phyloP scores from a whole-genome alignment of 2,797 vertebrate genomes.

The Gallirallus australis region DNA sequence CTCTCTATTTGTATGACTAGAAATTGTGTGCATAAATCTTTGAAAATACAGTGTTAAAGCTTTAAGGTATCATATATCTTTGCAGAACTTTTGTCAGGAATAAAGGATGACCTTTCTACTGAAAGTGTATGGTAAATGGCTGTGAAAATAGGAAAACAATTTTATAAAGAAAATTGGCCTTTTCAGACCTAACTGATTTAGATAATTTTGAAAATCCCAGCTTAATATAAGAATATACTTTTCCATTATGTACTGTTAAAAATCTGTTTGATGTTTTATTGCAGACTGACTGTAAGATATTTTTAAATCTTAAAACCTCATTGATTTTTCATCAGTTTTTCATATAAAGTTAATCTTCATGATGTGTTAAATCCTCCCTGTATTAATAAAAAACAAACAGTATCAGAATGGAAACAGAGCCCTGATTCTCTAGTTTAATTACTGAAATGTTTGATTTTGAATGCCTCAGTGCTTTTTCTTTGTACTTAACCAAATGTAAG shows the following conservation, averaged over 20 bases:
- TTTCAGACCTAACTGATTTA: slow-evolving; percentile 3
- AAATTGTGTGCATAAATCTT: slow-evolving; percentile 31
- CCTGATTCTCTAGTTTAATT: slow-evolving; percentile 75
- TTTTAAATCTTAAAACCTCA: slow-evolving; percentile 35
- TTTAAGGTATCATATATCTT: slow-evolving; percentile 11
- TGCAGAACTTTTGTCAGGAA: neutral
- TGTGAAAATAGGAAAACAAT: slow-evolving; percentile 38
- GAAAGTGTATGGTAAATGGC: neutral
- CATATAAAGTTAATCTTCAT: slow-evolving; percentile 61
- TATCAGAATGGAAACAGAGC: slow-evolving; percentile 60
- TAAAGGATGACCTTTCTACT: slow-evolving; percentile 27
- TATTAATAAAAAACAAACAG: slow-evolving; percentile 78
- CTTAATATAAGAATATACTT: neutral
- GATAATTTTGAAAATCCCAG: slow-evolving; percentile 35
- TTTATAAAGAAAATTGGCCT: slow-evolving; percentile 24
- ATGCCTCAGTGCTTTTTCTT: slow-evolving; percentile 74
- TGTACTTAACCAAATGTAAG: slow-evolving; percentile 70
- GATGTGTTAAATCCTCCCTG: slow-evolving; percentile 64
- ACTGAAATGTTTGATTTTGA: slow-evolving; percentile 77
- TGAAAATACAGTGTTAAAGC: neutral
- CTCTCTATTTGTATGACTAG: neutral
- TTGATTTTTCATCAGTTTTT: slow-evolving; percentile 64
- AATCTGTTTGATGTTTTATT: slow-evolving; percentile 28
- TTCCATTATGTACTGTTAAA: neutral
- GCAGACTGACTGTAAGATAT: neutral